phyloP scores from a whole-genome alignment of 1,140 invertebrate genomes.

The Lethrus apterus region DNA sequence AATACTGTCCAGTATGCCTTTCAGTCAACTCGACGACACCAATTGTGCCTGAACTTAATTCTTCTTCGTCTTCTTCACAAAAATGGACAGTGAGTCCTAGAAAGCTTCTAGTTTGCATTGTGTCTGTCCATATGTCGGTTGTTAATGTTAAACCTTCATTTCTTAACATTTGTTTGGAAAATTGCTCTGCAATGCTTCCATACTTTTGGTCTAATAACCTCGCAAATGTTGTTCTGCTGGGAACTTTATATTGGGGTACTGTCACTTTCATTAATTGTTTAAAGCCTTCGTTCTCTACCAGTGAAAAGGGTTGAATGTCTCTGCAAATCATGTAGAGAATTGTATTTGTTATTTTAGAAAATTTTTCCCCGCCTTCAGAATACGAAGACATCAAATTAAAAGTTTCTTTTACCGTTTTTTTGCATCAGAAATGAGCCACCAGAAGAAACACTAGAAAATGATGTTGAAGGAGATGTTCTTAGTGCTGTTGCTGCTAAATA shows the following conservation, averaged over 20 bases:
- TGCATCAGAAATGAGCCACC: too few relatives aligned
- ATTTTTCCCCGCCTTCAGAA: too few relatives aligned
- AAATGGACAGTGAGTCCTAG: constrained; percentile 28
- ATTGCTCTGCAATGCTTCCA: constrained; percentile 24
- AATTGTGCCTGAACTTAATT: constrained; percentile 19
- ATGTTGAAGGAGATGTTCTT: too few relatives aligned
- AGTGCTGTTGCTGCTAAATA: too few relatives aligned
- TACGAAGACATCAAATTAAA: too few relatives aligned
- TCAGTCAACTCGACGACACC: constrained; percentile 22
- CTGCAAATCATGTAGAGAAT: constrained; percentile 37
- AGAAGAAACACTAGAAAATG: too few relatives aligned
- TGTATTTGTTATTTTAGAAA: constrained; percentile 27
- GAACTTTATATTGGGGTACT: constrained; percentile 37
- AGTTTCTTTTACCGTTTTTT: too few relatives aligned
- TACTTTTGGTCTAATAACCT: constrained; percentile 35
- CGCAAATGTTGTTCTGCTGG: constrained; percentile 29
- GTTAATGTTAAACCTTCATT: constrained; percentile 26
- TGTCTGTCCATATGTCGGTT: constrained; percentile 33
- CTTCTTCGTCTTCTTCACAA: constrained; percentile 14
- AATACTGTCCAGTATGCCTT: constrained; percentile 25
- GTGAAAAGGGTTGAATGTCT: constrained; percentile 36
- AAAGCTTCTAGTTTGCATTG: constrained; percentile 26
- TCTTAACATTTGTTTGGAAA: constrained; percentile 24
- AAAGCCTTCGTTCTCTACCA: constrained; percentile 40
- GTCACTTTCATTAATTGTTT: constrained; percentile 33